These are phyloP conservation scores for Cynopterus sphinx DNA, from an alignment of 2,797 vertebrate species.

Conservation along the genomic window DNA sequence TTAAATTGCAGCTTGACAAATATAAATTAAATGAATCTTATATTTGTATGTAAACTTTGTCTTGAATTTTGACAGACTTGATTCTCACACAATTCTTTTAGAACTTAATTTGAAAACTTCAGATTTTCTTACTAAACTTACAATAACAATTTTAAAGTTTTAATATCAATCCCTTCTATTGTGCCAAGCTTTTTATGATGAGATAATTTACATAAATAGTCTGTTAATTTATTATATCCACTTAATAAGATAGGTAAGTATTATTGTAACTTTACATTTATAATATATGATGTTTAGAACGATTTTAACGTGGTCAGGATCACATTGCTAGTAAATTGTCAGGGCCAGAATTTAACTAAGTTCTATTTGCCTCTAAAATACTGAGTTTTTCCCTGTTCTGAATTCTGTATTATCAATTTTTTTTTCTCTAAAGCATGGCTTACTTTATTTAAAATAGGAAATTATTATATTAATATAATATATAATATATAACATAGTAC, in stretches of 20 bases:
- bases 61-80: background rate
- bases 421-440: background rate
- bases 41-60: background rate
- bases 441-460: background rate
- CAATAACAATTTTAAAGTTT: background rate
- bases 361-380: background rate
- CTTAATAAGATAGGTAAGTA: background rate
- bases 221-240: background rate
- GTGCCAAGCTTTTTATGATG: background rate
- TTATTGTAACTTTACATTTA: background rate
- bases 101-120: background rate
- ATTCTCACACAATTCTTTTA: background rate
- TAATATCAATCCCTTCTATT: background rate
- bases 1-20: background rate
- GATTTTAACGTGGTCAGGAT: background rate
- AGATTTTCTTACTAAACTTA: background rate
- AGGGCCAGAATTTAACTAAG: background rate
- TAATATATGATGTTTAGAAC: background rate
- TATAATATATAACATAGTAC: background rate
- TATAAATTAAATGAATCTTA: background rate
- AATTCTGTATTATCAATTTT: background rate
- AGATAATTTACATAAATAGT: background rate
- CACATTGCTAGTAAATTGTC: background rate
- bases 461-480: background rate
- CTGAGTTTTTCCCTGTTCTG: background rate